phyloP scores from a whole-genome alignment of 2,113 vertebrate species.

The Clinocottus analis region DNA sequence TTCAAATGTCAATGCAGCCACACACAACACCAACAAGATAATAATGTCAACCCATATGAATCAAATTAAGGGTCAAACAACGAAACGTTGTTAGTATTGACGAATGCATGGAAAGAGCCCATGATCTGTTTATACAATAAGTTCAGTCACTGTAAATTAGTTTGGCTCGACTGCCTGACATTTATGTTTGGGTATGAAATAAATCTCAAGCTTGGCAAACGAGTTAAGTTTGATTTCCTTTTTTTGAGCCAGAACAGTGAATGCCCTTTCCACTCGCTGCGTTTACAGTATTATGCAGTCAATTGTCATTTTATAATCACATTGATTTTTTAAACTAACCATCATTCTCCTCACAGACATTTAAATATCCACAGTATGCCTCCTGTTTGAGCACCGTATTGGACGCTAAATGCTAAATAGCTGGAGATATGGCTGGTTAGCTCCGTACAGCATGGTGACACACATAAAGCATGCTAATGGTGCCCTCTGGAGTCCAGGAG shows the following conservation, averaged over 20 bases:
- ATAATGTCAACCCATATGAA: constrained; percentile 34
- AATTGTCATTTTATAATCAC: not conserved
- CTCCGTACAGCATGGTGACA: constrained; percentile 3
- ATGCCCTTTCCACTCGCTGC: not conserved
- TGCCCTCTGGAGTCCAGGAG: constrained; percentile 71
- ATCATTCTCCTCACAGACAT: not conserved
- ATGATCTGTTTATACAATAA: constrained; percentile 35
- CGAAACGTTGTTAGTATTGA: constrained; percentile 62
- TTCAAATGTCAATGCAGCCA: constrained; percentile 48
- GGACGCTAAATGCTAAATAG: not conserved
- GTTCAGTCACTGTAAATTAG: constrained; percentile 12
- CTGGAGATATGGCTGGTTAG: not conserved
- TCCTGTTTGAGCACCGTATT: not conserved
- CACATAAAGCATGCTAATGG: constrained; percentile 54
- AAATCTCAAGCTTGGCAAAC: constrained; percentile 10
- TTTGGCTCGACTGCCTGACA: constrained; percentile 2
- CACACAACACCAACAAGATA: constrained; percentile 10
- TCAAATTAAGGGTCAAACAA: constrained; percentile 52
- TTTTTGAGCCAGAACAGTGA: not conserved
- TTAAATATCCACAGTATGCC: not conserved
- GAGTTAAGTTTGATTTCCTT: constrained; percentile 38
- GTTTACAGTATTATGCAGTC: not conserved
- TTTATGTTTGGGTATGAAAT: constrained; percentile 27
- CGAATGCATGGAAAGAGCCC: constrained; percentile 1
- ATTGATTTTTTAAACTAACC: not conserved